phyloP scores from a whole-genome alignment of 2,113 vertebrate species.

The Orientallactaga bullata region DNA sequence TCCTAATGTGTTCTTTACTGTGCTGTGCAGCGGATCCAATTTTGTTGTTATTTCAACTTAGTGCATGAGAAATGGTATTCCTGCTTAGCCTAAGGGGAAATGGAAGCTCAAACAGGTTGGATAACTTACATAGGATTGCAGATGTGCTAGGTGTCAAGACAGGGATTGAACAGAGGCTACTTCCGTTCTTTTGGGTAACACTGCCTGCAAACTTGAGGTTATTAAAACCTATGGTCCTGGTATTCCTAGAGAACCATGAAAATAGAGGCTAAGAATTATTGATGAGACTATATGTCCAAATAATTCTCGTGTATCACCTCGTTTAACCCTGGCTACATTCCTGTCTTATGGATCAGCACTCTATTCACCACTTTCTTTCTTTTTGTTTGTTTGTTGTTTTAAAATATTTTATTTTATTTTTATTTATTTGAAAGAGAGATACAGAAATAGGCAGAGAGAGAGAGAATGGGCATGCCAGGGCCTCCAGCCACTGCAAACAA shows the following conservation, averaged over 20 bases:
- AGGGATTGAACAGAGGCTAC: not conserved
- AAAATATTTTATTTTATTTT: too few relatives aligned
- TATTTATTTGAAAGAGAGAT: too few relatives aligned
- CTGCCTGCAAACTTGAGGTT: not conserved
- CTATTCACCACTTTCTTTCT: not conserved
- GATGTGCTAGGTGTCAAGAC: not conserved
- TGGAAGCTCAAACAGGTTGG: not conserved
- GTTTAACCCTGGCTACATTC: not conserved
- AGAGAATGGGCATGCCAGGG: too few relatives aligned
- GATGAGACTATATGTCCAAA: not conserved
- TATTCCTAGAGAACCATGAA: conserved; percentile 8
- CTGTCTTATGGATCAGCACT: too few relatives aligned
- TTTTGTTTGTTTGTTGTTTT: too few relatives aligned
- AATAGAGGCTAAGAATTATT: conserved; percentile 27
- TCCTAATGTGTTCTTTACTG: conserved; percentile 13
- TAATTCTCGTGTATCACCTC: conserved; percentile 11
- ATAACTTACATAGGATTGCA: not conserved
- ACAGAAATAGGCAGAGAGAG: too few relatives aligned
- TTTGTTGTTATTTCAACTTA: not conserved
- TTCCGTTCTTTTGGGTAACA: not conserved
- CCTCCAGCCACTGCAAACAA: too few relatives aligned
- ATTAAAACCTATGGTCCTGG: not conserved
- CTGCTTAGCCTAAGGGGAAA: not conserved
- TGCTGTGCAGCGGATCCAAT: not conserved
- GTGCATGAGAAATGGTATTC: not conserved